phyloP scores from a whole-genome alignment of 92 coral and sea anemone species.

The Zoanthus sansibaricus region DNA sequence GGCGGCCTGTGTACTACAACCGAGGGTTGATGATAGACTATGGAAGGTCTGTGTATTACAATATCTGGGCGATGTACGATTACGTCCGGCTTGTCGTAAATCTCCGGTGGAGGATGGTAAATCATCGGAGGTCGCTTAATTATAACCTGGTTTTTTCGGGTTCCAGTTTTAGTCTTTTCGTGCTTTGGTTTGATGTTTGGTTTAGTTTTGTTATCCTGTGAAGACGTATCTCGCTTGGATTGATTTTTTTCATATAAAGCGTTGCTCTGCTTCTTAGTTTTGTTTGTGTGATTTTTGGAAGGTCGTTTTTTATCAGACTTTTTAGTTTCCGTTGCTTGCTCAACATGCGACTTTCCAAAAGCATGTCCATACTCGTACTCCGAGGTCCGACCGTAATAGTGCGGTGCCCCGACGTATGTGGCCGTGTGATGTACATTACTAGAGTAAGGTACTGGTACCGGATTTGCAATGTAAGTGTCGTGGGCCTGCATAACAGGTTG shows the following conservation, averaged over 20 bases:
- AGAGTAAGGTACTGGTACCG: conserved; percentile 72
- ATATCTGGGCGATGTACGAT: conserved; percentile 88
- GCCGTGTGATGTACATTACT: conserved; percentile 71
- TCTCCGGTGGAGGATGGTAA: conserved; percentile 93
- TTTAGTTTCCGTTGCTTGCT: background rate
- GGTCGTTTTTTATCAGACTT: background rate
- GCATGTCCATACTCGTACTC: conserved; percentile 63
- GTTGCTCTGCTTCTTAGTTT: background rate
- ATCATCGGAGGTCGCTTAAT: conserved; percentile 85
- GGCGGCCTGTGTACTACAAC: conserved; percentile 91
- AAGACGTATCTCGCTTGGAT: conserved; percentile 14
- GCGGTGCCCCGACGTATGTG: conserved; percentile 85
- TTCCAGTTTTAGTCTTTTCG: conserved; percentile 51
- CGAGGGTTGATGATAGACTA: conserved; percentile 86
- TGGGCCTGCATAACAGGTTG: conserved; percentile 87
- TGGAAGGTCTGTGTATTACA: conserved; percentile 85
- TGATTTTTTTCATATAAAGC: background rate
- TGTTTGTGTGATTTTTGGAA: background rate
- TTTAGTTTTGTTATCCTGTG: background rate
- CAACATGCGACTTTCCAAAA: conserved; percentile 73
- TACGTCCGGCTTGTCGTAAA: conserved; percentile 82
- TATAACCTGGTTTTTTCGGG: conserved; percentile 66
- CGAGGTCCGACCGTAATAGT: conserved; percentile 66
- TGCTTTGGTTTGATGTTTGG: background rate
- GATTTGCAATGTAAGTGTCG: conserved; percentile 83